Evolutionary conservation across 92 coral and sea anemone genomes (phyloP).

Genomic region (Chrysogorgia sp.): DNA sequence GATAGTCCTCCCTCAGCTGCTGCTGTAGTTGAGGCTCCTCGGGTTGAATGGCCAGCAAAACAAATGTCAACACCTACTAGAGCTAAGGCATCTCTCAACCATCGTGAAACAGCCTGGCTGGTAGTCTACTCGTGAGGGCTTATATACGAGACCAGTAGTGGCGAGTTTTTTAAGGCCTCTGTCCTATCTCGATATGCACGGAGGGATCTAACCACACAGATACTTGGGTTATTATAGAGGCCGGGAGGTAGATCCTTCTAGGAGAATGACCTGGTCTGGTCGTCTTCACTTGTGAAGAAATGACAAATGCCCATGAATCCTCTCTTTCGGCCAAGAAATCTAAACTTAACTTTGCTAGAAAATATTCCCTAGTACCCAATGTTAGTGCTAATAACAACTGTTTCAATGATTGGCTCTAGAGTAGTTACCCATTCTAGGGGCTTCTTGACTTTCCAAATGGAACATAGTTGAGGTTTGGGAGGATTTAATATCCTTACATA

Average conservation of each 20-base stretch:
- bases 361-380: constrained; percentile 34
- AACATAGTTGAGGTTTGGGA: constrained; percentile 43
- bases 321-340: constrained; percentile 20
- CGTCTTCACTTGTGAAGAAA: constrained; percentile 32
- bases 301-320: constrained; percentile 41
- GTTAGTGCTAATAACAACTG: constrained; percentile 46
- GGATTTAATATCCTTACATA: constrained; percentile 50
- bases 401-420: constrained; percentile 43
- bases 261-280: constrained; percentile 48
- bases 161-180: constrained; percentile 1
- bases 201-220: constrained; percentile 27
- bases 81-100: constrained; percentile 51
- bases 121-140: constrained; percentile 35
- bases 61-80: constrained; percentile 39
- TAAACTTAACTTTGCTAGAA: constrained; percentile 38
- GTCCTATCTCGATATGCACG: constrained; percentile 38
- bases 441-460: constrained; percentile 45
- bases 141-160: constrained; percentile 34
- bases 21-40: constrained; percentile 60
- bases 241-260: constrained; percentile 20
- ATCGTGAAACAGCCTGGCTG: constrained; percentile 54
- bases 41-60: constrained; percentile 57
- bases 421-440: constrained; percentile 17
- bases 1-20: constrained; percentile 47
- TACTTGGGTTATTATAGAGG: constrained; percentile 31